These are phyloP conservation scores for Gymnoscelis rufifasciata DNA, from an alignment of 2,888 invertebrate genomes.

Conservation along the genomic window DNA sequence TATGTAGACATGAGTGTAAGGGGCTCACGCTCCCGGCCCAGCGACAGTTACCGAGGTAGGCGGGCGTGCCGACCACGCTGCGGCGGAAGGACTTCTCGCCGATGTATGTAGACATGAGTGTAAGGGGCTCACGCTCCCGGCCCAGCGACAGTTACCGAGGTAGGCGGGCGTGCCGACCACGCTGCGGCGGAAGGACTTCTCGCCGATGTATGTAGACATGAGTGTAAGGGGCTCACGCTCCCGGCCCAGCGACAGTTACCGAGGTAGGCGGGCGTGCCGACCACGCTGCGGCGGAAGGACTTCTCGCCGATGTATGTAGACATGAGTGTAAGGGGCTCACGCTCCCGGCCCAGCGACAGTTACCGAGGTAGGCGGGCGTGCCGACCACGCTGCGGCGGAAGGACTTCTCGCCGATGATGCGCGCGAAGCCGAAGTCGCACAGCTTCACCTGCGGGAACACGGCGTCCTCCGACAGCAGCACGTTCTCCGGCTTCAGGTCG, in stretches of 20 bases:
- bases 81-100: constrained; percentile 98
- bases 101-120: too few species aligned
- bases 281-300: constrained; percentile 97
- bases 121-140: too few species aligned
- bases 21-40: too few species aligned
- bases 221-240: too few species aligned
- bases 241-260: too few species aligned
- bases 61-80: constrained; percentile 99
- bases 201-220: constrained; percentile 96
- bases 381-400: constrained; percentile 98
- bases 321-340: too few species aligned
- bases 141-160: too few species aligned
- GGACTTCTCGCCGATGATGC: constrained; percentile 99
- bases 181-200: constrained; percentile 97
- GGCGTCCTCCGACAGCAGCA: constrained; percentile 94
- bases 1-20: too few species aligned
- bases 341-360: too few species aligned
- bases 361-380: constrained; percentile 98
- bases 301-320: constrained; percentile 99
- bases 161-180: constrained; percentile 99
- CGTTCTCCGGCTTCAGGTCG: constrained; percentile 98
- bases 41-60: constrained; percentile 97
- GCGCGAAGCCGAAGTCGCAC: constrained; percentile 99
- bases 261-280: constrained; percentile 98
- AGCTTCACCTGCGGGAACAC: constrained; percentile 99